Conservation (phyloP, 2,888 invertebrate genomes). For the Eupeodes luniger region DNA sequence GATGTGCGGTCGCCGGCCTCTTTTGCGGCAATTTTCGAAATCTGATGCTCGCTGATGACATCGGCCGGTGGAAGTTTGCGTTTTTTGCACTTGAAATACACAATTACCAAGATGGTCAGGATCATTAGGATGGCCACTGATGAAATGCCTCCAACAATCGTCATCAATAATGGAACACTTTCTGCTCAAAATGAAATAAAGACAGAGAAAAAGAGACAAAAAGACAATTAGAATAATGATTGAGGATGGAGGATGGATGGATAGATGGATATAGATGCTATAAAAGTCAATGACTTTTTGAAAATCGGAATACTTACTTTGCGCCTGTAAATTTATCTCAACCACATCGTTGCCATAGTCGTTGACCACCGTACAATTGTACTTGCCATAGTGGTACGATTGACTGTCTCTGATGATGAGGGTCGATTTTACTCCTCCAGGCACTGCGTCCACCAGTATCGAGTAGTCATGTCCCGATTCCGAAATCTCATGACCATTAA, state of each 20-base stretch:
- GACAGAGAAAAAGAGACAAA: conserved; percentile 6
- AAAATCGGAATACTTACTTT: conserved; percentile 89
- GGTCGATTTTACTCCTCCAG: conserved; percentile 94
- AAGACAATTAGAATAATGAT: conserved; percentile 11
- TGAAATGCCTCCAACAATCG: conserved; percentile 91
- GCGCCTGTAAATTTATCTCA: conserved; percentile 92
- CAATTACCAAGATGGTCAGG: conserved; percentile 91
- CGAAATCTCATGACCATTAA: conserved; percentile 91
- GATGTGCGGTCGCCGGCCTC: conserved; percentile 92
- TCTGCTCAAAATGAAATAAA: conserved; percentile 85
- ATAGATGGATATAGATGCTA: not conserved
- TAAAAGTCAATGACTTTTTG: not conserved
- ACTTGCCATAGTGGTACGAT: conserved; percentile 94
- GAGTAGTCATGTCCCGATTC: conserved; percentile 90
- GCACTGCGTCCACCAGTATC: conserved; percentile 89
- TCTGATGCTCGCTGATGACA: conserved; percentile 85
- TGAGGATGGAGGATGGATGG: not conserved
- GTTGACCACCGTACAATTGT: conserved; percentile 97
- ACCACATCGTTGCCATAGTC: conserved; percentile 94
- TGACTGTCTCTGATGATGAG: conserved; percentile 94
- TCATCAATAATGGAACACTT: conserved; percentile 91
- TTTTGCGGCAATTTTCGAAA: conserved; percentile 85
- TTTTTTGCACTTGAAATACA: conserved; percentile 88
- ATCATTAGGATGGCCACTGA: conserved; percentile 93
- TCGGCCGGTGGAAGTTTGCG: conserved; percentile 83